Evolutionary conservation across 1,140 invertebrate species (phyloP).

Genomic region (Diuraphis noxia): DNA sequence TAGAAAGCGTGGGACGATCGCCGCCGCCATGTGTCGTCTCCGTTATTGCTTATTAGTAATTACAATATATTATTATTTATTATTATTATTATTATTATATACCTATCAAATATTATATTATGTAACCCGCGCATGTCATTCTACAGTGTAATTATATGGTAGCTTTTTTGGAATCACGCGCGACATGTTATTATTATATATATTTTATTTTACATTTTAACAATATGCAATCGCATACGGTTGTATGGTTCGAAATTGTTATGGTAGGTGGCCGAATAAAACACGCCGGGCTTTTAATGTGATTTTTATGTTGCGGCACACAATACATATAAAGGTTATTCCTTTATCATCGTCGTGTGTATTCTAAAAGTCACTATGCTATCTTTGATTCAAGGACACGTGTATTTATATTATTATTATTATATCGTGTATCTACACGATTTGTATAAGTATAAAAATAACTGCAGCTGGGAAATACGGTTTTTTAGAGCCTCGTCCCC

Average conservation of each 20-base stretch:
- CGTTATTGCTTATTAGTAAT: background rate
- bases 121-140: background rate
- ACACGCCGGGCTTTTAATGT: background rate
- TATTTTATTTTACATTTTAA: background rate
- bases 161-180: background rate
- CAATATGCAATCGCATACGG: background rate
- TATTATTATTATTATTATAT: background rate
- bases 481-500: background rate
- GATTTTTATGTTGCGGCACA: background rate
- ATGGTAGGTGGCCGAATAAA: background rate
- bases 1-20: background rate
- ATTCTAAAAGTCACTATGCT: background rate
- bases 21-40: background rate
- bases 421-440: background rate
- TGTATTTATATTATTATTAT: too few species aligned
- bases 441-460: background rate
- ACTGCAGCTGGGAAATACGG: background rate
- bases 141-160: background rate
- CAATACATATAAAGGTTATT: slow-evolving; percentile 6
- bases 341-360: background rate
- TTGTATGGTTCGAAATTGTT: background rate
- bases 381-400: background rate
- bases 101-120: background rate
- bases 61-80: too few species aligned
- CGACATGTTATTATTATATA: background rate